Conservation (phyloP, 2,888 invertebrate species). For the Halictus ligatus region DNA sequence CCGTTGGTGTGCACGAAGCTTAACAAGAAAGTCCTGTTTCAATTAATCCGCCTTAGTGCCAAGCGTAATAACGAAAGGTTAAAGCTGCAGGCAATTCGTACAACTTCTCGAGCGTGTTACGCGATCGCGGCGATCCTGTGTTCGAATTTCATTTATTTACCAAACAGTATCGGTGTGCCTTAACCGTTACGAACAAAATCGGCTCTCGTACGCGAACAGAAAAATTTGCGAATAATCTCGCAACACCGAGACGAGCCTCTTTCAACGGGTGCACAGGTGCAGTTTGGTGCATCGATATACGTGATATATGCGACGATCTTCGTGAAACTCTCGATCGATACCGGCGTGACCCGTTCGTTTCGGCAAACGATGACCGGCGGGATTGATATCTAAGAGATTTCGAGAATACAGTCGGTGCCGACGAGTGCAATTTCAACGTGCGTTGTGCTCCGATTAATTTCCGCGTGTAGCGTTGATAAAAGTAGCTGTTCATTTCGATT, state of each 20-base stretch:
- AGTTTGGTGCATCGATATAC: conserved; percentile 30
- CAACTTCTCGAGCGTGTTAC: background rate
- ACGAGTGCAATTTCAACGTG: conserved; percentile 16
- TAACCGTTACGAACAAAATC: background rate
- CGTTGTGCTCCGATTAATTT: conserved; percentile 13
- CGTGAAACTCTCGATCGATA: conserved; percentile 19
- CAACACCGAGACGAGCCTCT: conserved; percentile 11
- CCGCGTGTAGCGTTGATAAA: background rate
- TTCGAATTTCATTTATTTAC: background rate
- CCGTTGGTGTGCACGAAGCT: background rate
- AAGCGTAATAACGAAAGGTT: background rate
- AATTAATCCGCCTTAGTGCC: background rate
- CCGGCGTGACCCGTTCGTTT: background rate
- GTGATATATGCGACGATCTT: background rate
- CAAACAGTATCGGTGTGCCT: background rate
- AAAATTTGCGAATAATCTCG: background rate
- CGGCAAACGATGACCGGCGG: background rate
- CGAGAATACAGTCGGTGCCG: background rate
- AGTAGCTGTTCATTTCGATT: background rate
- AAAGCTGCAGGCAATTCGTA: background rate
- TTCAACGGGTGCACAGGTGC: conserved; percentile 14
- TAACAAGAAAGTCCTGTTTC: background rate
- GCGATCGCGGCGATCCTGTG: background rate
- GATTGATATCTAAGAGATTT: conserved; percentile 7
- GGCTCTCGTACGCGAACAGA: background rate